Base-by-base conservation (phyloP, 2,797 vertebrate species). In the Hapalemur alaotrensis region DNA sequence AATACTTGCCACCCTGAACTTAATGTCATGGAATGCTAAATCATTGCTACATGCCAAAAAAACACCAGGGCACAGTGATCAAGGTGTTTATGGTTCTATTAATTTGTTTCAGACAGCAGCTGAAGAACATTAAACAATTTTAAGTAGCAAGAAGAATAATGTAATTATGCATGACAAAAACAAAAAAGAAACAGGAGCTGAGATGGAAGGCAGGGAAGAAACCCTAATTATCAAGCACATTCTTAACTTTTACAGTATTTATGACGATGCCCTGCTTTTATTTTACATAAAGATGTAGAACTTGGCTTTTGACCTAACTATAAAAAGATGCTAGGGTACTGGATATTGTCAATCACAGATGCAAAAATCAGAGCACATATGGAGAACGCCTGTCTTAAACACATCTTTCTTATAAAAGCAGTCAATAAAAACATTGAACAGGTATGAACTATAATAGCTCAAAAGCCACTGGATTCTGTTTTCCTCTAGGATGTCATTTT, bases 131-230 rank as follows among this genome's bases (percentile, higher is more conserved):
- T 59, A 22, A 93, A 75, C 7, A 61, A 43, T 14, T 48, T 13
- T 4, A 48, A 94, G 48, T 9, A 67, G 10, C 20, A 59, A 25
- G 15, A 80, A 61, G n/a, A 72, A 69, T 30, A 78, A 69, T 54
- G 50, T 25, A 83, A 38, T 50, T 50, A 70, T 38, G 41, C 5
- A 41, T 17, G 32, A 63, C 35, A 72, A 80, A 79, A 93, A 32
- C 30, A 43, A 57, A 57, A 90, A 38, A 35, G 46, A 89, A 95
- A 76, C 25, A 69, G 7, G 50, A 82, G 35, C n/a, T 89, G 38
- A 75, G 52, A 83, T 79, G 35, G 28, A 96, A 83, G 38, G n/a
- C 38, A 92, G 83, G 25, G 25, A 50, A 93, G 28, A 91, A 94
- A 72, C 20, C 7, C 50, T 59, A 65, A 93, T 70, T 84, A 87